These are phyloP conservation scores for Bombus terrestris DNA, from an alignment of 1,140 invertebrate species.

Conservation along the genomic window DNA sequence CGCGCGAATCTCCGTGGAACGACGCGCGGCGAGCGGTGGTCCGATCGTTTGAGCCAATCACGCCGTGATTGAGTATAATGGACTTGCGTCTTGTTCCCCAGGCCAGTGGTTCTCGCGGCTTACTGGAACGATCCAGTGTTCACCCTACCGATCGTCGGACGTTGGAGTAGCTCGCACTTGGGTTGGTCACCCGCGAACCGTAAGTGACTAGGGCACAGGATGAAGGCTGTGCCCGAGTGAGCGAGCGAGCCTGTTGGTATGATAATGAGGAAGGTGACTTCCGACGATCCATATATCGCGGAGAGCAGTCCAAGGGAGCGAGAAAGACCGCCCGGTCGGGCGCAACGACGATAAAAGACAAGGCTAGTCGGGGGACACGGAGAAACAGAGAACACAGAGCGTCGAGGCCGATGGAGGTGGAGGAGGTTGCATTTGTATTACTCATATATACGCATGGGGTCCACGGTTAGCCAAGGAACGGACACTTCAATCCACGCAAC, in stretches of 20 bases:
- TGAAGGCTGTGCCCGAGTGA: slow-evolving; percentile 80
- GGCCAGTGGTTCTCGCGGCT: slow-evolving; percentile 77
- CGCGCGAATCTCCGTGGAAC: slow-evolving; percentile 68
- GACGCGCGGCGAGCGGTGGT: slow-evolving; percentile 77
- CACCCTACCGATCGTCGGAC: slow-evolving; percentile 43
- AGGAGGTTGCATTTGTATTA: slow-evolving; percentile 50
- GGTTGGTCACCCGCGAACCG: slow-evolving; percentile 77
- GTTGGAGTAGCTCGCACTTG: slow-evolving; percentile 67
- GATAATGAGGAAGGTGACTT: slow-evolving; percentile 84
- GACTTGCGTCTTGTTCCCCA: slow-evolving; percentile 83
- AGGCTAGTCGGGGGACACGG: slow-evolving; percentile 15
- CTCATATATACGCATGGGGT: slow-evolving; percentile 52
- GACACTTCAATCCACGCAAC: slow-evolving; percentile 79
- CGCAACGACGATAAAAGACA: slow-evolving; percentile 27
- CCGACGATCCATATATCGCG: slow-evolving; percentile 80
- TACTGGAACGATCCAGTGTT: slow-evolving; percentile 36
- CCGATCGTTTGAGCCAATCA: slow-evolving; percentile 83
- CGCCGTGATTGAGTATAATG: slow-evolving; percentile 82
- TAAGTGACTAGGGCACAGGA: slow-evolving; percentile 82
- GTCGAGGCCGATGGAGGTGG: slow-evolving; percentile 49
- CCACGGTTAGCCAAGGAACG: slow-evolving; percentile 79
- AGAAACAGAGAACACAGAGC: slow-evolving; percentile 61
- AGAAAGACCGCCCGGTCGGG: slow-evolving; percentile 35
- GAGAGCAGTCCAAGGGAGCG: slow-evolving; percentile 54
- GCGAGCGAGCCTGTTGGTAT: slow-evolving; percentile 78